Base-by-base conservation (phyloP, 1,140 invertebrate genomes). In the Zaprionus inermis region DNA sequence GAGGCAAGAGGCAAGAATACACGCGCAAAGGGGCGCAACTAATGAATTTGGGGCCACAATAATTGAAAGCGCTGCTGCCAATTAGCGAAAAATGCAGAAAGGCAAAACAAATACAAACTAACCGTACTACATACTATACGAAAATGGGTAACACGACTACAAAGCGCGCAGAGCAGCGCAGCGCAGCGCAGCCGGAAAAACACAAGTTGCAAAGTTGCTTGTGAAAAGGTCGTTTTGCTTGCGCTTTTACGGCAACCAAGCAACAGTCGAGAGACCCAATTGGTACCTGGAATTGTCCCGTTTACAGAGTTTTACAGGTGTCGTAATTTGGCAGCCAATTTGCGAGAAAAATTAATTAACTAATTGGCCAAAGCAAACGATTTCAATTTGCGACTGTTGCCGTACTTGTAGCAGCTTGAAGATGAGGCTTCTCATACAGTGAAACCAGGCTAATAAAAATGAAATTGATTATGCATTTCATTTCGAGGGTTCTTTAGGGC, bases 51-150 rank as follows among this genome's bases (percentile, higher is more conserved):
- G 59, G 69, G 49, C 34, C 59, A 71, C 56, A 65, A 72, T 72
- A 72, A 72, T 72, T 72, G 70, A 65, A 72, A 72, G 51, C 61
- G 58, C 61, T 28, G 30, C 30, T 66, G 70, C 70, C 70, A 72
- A 72, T 72, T 72, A 72, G 70, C 61, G 55, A 54, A 65, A 72
- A 65, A 54, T 46, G 61, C 61, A 66, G 55, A 55, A 55, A 49
- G 44, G 44, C 44, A 36, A 70, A 41, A 61, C 57, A 30, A 61
- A 59, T 54, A 68, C 34, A 52, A 58, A 59, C 18, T 49, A 44
- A n/a, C n/a, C 38, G n/a, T 16, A 44, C 38, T 44, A 41, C 34
- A 28, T 14, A n/a, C 7, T 41, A 18, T 44, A 44, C 38, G 38
- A 16, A 44, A 16, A 16, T 9, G 38, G n/a, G 38, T 6, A 44